phyloP scores from a whole-genome alignment of 2,113 vertebrate species.

The Candoia aspera region DNA sequence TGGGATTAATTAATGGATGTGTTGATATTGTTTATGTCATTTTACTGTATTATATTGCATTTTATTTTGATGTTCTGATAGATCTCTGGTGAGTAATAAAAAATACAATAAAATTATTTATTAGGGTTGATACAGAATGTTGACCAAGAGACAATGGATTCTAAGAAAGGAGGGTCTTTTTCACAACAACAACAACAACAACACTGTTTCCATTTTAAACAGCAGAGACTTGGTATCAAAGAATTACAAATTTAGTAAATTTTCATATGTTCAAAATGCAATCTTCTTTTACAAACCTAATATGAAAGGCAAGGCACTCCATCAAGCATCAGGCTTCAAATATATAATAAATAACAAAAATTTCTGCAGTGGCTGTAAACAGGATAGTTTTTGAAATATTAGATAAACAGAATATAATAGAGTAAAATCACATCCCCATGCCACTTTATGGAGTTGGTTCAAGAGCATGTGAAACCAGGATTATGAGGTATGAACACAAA shows the following conservation, averaged over 20 bases:
- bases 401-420: not conserved
- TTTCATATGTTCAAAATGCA: slow-evolving; percentile 9
- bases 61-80: not conserved
- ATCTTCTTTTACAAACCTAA: not conserved
- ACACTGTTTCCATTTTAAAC: not conserved
- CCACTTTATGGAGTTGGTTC: not conserved
- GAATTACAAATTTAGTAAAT: not conserved
- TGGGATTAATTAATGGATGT: not conserved
- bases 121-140: not conserved
- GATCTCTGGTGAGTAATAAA: not conserved
- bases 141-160: not conserved
- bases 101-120: not conserved
- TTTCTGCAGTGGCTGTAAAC: not conserved
- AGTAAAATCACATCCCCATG: not conserved
- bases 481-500: not conserved
- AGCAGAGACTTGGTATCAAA: slow-evolving; percentile 9
- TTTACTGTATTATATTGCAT: not conserved
- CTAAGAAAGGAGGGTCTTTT: slow-evolving; percentile 13
- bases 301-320: slow-evolving; percentile 27
- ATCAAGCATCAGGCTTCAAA: slow-evolving; percentile 1
- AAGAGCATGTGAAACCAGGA: not conserved
- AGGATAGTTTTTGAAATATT: not conserved
- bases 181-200: not conserved
- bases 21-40: not conserved
- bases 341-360: not conserved